Evolutionary conservation across 2,888 invertebrate species (phyloP), one percentile per base, ranked within the genome.

Genomic region (Sesia apiformis): DNA sequence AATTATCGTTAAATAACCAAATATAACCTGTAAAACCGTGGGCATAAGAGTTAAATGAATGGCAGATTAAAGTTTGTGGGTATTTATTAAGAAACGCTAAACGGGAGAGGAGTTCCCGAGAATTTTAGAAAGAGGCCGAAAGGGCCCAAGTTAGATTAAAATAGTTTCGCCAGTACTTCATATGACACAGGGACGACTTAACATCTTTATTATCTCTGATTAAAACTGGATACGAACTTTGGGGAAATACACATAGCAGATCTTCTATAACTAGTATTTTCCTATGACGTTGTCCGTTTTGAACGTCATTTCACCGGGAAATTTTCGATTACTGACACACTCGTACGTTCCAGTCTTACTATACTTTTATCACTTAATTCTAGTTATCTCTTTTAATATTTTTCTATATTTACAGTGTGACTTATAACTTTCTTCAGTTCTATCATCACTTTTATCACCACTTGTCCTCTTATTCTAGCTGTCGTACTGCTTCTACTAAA

Each of bases 71-170:
- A 63, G 54, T 65, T 66, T 65, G 66, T 62, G 60, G 65, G 70
- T 75, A 78, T 74, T 78, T 81, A 81, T 79, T 79, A 81, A 80
- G 76, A 76, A 78, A 73, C 70, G 73, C 67, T 72, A 76, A 76
- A 74, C 72, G 71, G 74, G 64, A 53, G 57, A 54, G 52, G 56
- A 54, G 53, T 66, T 72, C 63, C 69, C 63, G 67, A 67, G 71
- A 76, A 77, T 78, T 78, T 78, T 75, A 74, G 76, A 74, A 76
- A 74, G 67, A 66, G 67, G 67, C 66, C 61, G 61, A 67, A 69
- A 72, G 70, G 75, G 67, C 63, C 64, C 59, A 79, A 80, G 70
- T 81, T 81, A 78, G 77, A 83, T 83, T 82, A 83, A 82, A 83
- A 82, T 82, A 81, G 83, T 83, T 83, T 66, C 56, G 61, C 65